These are phyloP conservation scores for Oppia nitens DNA, from an alignment of 1,140 invertebrate species.

Conservation along the genomic window DNA sequence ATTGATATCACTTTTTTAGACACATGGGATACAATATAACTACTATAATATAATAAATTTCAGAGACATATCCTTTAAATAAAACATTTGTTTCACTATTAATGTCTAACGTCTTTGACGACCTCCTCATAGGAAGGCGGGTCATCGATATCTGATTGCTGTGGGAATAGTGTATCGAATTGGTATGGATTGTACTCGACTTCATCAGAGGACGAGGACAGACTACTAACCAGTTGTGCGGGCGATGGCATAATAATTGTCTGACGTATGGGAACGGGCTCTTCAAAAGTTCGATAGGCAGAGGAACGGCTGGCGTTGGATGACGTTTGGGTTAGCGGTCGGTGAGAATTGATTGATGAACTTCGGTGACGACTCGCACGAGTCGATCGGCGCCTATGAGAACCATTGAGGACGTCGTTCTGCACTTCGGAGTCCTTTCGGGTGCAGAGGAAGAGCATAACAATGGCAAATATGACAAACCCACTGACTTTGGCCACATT, in stretches of 20 bases:
- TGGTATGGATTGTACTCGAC: background rate
- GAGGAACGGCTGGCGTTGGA: background rate
- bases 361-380: background rate
- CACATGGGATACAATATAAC: too few relatives aligned
- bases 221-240: background rate
- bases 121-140: background rate
- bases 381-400: background rate
- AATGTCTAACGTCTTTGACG: background rate
- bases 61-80: too few relatives aligned
- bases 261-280: background rate
- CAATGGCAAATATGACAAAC: background rate
- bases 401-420: background rate
- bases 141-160: background rate
- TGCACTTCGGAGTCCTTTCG: background rate
- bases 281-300: background rate
- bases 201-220: background rate
- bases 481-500: background rate
- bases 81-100: background rate
- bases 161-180: background rate
- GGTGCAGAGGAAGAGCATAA: background rate
- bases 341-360: background rate
- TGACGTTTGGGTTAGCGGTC: background rate
- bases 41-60: too few relatives aligned
- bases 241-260: background rate
- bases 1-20: too few relatives aligned